phyloP scores from a whole-genome alignment of 2,797 vertebrate genomes.

The Phalanger gymnotis region DNA sequence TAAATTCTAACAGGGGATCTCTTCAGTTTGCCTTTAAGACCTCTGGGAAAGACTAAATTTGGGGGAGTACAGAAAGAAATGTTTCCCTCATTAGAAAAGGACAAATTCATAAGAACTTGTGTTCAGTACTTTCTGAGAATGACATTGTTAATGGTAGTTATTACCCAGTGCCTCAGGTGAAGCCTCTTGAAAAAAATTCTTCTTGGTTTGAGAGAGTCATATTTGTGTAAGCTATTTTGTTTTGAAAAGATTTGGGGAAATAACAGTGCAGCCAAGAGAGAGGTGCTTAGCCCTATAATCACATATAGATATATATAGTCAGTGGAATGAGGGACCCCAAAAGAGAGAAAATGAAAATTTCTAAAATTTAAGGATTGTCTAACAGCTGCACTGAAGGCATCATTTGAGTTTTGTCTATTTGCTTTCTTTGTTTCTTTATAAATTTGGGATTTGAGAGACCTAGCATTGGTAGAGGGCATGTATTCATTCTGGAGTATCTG shows the following conservation, averaged over 20 bases:
- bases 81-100: background rate
- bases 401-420: background rate
- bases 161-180: background rate
- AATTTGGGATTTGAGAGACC: background rate
- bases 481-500: no score
- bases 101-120: background rate
- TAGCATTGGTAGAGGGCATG: no score
- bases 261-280: background rate
- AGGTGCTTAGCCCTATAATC: background rate
- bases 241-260: background rate
- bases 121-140: background rate
- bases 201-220: background rate
- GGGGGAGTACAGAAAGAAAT: background rate
- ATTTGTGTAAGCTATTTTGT: background rate
- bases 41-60: background rate
- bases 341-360: background rate
- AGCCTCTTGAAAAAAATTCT: background rate
- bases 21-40: background rate
- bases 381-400: background rate
- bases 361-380: background rate
- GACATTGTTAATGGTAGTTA: background rate
- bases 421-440: background rate
- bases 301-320: background rate
- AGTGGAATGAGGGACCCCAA: background rate
- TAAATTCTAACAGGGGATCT: background rate